phyloP scores from a whole-genome alignment of 1,140 invertebrate species.

The Geopemphigus sp. region DNA sequence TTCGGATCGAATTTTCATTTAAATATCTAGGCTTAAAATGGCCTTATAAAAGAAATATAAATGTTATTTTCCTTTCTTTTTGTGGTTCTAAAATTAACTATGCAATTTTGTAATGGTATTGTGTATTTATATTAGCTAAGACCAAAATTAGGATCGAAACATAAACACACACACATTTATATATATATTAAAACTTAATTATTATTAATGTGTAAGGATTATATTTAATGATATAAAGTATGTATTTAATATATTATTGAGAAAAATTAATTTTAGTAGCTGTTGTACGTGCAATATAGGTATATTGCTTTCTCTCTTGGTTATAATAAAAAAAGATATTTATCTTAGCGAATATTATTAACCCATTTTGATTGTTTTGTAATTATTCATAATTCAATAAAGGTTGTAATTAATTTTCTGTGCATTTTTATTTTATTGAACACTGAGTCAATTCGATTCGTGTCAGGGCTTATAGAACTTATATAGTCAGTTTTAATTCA shows the following conservation, averaged over 20 bases:
- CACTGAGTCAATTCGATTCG: too few species aligned
- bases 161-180: background rate
- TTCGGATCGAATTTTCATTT: constrained; percentile 45
- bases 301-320: constrained; percentile 49
- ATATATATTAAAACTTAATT: constrained; percentile 38
- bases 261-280: constrained; percentile 43
- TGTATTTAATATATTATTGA: constrained; percentile 48
- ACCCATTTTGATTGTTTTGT: constrained; percentile 49
- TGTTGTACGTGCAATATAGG: constrained; percentile 49
- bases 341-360: constrained; percentile 49
- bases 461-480: background rate
- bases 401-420: constrained; percentile 42
- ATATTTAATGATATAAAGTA: constrained; percentile 40
- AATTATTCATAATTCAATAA: constrained; percentile 48
- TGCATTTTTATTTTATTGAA: background rate
- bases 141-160: constrained; percentile 29
- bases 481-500: too few species aligned
- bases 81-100: constrained; percentile 42
- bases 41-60: background rate
- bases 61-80: constrained; percentile 36
- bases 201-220: constrained; percentile 41
- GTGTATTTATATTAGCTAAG: constrained; percentile 33
- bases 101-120: constrained; percentile 41
- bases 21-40: constrained; percentile 13
- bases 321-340: constrained; percentile 44